Conservation (phyloP, 35 echinoderm and acorn worm species). For the Lytechinus variegatus region DNA sequence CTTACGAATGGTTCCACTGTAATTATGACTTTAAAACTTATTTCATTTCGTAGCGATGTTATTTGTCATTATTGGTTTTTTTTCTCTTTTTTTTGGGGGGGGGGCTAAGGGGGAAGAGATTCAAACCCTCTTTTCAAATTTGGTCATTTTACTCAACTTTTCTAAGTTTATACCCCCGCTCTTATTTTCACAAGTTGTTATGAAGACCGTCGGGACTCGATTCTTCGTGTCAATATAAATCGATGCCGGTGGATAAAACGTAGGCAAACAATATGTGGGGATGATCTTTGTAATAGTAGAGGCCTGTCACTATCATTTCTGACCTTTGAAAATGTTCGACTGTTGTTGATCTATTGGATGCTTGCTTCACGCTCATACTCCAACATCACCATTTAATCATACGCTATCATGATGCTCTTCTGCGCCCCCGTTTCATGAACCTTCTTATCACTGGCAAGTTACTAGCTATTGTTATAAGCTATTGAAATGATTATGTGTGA, state of each 20-base stretch:
- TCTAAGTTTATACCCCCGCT: not conserved
- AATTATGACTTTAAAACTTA: too few species aligned
- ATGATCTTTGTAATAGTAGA: not conserved
- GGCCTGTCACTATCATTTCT: not conserved
- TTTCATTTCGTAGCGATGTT: too few species aligned
- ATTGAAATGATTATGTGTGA: too few species aligned
- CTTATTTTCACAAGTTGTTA: not conserved
- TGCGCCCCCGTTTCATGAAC: not conserved
- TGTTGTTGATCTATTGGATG: constrained; percentile 1
- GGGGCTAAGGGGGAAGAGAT: too few species aligned
- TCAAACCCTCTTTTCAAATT: too few species aligned
- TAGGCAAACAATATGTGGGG: not conserved
- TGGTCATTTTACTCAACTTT: too few species aligned
- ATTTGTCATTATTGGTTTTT: too few species aligned
- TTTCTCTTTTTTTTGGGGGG: too few species aligned
- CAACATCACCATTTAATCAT: not conserved
- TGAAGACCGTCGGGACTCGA: not conserved
- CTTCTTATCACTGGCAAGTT: too few species aligned
- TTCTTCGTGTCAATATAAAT: not conserved
- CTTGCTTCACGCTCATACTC: not conserved
- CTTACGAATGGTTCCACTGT: too few species aligned
- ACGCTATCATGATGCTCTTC: not conserved
- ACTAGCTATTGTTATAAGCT: too few species aligned
- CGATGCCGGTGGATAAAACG: not conserved
- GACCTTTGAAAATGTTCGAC: not conserved